Conservation (phyloP, 2,113 vertebrate genomes). For the Parus major region DNA sequence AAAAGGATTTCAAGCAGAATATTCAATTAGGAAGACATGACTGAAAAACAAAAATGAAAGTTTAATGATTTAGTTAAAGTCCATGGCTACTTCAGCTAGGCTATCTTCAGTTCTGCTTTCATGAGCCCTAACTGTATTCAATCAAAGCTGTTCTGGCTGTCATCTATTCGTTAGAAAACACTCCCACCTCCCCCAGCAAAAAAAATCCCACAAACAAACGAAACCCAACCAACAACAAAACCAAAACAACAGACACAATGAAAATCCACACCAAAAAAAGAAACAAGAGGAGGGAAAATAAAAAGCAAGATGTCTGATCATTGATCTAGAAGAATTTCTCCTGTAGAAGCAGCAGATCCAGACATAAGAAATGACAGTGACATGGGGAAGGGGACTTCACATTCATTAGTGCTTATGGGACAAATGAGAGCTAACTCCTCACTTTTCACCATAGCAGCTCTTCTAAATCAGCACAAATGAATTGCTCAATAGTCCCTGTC, state of each 20-base stretch:
- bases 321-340: not conserved
- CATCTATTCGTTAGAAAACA: not conserved
- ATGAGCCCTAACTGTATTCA: not conserved
- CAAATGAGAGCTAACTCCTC: not conserved
- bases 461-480: not conserved
- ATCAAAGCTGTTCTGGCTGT: not conserved
- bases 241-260: no score
- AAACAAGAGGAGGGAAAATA: not conserved
- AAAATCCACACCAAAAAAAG: not conserved
- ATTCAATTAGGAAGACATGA: not conserved
- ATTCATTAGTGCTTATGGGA: not conserved
- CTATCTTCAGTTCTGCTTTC: not conserved
- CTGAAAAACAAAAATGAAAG: slow-evolving; percentile 6
- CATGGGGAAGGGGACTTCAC: not conserved
- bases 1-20: not conserved
- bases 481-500: not conserved
- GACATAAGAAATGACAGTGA: not conserved
- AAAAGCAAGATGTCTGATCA: not conserved
- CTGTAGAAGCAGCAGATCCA: not conserved
- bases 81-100: not conserved
- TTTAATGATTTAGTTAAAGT: not conserved
- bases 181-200: not conserved
- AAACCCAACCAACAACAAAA: not conserved
- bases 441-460: not conserved
- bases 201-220: not conserved